phyloP scores from a whole-genome alignment of 2,113 vertebrate species.

The Jaculus jaculus region DNA sequence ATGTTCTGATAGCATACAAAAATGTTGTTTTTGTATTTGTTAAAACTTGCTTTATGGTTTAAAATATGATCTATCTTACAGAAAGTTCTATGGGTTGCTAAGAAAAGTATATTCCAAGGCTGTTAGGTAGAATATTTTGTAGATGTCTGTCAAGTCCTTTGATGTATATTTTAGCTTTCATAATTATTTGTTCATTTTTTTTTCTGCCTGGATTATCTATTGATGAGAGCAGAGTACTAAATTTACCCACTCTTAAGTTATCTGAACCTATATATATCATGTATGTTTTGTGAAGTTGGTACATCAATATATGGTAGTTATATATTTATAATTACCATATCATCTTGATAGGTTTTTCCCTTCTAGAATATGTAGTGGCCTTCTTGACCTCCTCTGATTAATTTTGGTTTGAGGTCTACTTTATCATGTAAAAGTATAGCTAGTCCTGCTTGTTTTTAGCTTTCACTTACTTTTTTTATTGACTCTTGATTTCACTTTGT shows the following conservation, averaged over 20 bases:
- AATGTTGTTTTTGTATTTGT: background rate
- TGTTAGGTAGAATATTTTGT: background rate
- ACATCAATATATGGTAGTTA: background rate
- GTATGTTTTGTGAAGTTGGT: background rate
- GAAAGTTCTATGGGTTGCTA: too few relatives aligned
- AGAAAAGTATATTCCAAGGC: background rate
- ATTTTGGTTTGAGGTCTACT: background rate
- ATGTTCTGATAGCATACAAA: too few relatives aligned
- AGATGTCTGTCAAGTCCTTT: background rate
- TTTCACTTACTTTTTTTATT: background rate
- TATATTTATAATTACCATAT: background rate
- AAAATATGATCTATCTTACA: background rate
- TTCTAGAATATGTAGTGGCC: background rate
- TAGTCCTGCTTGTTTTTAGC: background rate
- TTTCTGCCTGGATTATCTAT: background rate
- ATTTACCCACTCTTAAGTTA: background rate
- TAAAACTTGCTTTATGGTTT: background rate
- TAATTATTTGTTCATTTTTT: background rate
- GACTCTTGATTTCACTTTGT: background rate
- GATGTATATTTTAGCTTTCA: background rate
- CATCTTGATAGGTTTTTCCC: background rate
- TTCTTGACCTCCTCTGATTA: background rate
- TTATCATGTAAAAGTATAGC: background rate
- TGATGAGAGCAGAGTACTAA: background rate
- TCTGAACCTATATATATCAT: background rate